Percentiles rank a stretch among this genome's conserved stretches.
Conservation (phyloP, 2,113 vertebrate species). For the Oreochromis tanganicae region DNA sequence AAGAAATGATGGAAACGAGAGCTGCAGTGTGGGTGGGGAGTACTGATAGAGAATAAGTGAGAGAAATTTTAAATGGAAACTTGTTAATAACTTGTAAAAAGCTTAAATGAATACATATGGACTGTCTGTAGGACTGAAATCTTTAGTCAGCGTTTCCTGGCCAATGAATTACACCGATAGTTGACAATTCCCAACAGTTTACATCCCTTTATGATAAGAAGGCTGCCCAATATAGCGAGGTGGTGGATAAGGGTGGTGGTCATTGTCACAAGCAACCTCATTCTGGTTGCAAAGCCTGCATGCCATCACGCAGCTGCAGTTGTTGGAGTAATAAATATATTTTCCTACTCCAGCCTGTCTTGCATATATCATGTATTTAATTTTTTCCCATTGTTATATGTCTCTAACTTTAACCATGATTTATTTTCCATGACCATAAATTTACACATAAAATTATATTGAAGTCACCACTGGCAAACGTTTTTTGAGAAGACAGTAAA, state of each 20-base stretch:
- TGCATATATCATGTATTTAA: neutral
- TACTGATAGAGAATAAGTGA: neutral
- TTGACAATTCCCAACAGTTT: neutral
- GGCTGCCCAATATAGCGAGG: neutral
- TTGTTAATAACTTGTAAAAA: conserved; percentile 7
- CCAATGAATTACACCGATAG: neutral
- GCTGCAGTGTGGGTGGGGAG: neutral
- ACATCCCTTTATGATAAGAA: neutral
- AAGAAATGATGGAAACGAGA: neutral
- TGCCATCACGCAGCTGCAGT: neutral
- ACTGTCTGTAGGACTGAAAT: neutral
- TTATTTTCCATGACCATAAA: neutral
- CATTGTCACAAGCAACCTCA: neutral
- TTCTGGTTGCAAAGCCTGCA: neutral
- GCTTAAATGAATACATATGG: neutral
- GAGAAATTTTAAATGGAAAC: neutral
- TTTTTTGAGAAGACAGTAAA: neutral
- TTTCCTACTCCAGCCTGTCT: neutral
- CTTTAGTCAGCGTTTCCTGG: neutral
- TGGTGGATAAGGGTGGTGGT: neutral
- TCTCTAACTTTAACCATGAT: neutral
- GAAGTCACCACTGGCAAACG: neutral
- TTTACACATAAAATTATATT: neutral
- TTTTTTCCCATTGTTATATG: neutral
- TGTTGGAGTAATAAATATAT: neutral